Evolutionary conservation across 2,113 vertebrate genomes (phyloP), one percentile per base, ranked within the genome.

Genomic region (Piprites chloris): DNA sequence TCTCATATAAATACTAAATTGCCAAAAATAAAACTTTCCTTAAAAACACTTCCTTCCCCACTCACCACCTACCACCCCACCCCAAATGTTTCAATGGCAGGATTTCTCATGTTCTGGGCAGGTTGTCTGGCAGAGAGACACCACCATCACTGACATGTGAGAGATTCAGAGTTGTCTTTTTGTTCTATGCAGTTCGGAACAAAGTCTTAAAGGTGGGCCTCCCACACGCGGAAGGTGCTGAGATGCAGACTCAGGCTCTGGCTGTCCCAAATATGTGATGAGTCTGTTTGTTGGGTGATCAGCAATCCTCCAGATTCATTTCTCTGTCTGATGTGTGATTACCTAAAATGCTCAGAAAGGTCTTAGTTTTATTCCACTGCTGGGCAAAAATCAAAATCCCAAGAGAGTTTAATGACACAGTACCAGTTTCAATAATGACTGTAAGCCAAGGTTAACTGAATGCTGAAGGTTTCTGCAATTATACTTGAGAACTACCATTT

Each of bases 181-280:
- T 26, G 1, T 55, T 89, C n/a, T 2, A 0, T 22, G 47, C 24
- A 56, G 22, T 66, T 79, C 89, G 69, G 49, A 91, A 26, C 21
- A 72, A 8, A 44, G n/a, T 20, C 62, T 77, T 83, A 85, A 67
- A 74, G 18, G 6, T 46, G 55, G 27, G 19, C 19, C 33, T 63
- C 32, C 68, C 39, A 32, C 12, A 1, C 7, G 30, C 2, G 1
- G 27, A 76, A 93, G 49, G 33, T 74, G 21, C 10, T 2, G 9
- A 56, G 33, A 30, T 50, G 13, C 39, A 80, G 26, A 66, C 5
- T 50, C 37, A 80, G 72, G 12, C 33, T 86, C 37, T 53, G 37
- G 33, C 35, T 47, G 41, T 8, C n/a, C 4, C 1, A 88, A 55
- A 6, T 0, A 0, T 28, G 5, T 53, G 53, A 75, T 3, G 2